Evolutionary conservation across 2,113 vertebrate species (phyloP).

Genomic region (Pavo muticus): DNA sequence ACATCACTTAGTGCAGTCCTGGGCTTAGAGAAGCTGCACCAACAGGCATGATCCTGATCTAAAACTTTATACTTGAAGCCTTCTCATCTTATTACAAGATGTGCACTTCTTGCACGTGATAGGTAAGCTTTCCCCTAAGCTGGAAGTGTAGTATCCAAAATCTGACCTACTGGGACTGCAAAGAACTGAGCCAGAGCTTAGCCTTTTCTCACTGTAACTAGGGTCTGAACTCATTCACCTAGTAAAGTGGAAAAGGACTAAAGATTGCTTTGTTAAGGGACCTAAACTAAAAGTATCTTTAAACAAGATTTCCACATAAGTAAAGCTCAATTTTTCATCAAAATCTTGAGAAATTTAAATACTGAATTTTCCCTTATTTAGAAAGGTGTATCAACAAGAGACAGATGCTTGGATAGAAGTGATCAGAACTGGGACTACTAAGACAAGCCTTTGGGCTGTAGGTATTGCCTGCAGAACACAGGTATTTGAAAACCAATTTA

Average conservation of each 20-base stretch:
- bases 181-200: background rate
- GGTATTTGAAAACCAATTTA: background rate
- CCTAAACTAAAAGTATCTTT: background rate
- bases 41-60: no score
- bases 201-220: background rate
- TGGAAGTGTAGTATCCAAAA: background rate
- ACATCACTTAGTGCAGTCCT: fast-evolving
- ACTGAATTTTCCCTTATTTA: background rate
- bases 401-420: background rate
- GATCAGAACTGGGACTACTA: background rate
- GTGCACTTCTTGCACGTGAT: background rate
- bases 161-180: background rate
- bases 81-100: background rate
- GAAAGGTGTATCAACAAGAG: background rate
- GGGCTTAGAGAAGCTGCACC: background rate
- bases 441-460: background rate
- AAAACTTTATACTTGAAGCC: background rate
- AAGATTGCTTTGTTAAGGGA: background rate
- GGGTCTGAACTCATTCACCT: background rate
- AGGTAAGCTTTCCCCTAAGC: background rate
- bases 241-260: background rate
- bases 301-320: background rate
- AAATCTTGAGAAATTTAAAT: background rate
- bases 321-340: background rate
- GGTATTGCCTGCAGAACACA: background rate